These are phyloP conservation scores for Puntigrus tetrazona DNA, from an alignment of 2,113 vertebrate species.

Conservation along the genomic window DNA sequence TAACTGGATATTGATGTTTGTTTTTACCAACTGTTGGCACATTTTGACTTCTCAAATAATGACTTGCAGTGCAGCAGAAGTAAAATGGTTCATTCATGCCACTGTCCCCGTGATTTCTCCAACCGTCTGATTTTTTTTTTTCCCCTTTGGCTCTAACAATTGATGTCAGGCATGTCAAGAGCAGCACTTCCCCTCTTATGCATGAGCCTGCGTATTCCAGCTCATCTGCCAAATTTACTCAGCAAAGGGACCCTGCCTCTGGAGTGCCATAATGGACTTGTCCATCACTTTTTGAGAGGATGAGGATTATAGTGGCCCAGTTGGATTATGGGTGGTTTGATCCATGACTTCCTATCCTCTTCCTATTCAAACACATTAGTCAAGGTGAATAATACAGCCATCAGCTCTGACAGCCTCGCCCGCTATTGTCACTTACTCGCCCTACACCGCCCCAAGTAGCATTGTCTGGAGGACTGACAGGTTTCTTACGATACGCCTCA, in stretches of 20 bases:
- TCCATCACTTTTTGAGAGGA: slow-evolving; percentile 45
- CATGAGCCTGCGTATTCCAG: neutral
- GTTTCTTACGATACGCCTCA: slow-evolving; percentile 64
- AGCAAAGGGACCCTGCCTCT: slow-evolving; percentile 57
- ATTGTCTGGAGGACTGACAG: slow-evolving; percentile 74
- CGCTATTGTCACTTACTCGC: slow-evolving; percentile 53
- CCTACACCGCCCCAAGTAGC: slow-evolving; percentile 58
- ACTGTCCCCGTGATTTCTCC: slow-evolving; percentile 5
- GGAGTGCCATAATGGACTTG: slow-evolving; percentile 61
- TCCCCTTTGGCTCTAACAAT: slow-evolving; percentile 42
- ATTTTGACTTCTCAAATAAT: neutral
- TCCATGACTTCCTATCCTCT: slow-evolving; percentile 57
- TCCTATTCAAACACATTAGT: slow-evolving; percentile 64
- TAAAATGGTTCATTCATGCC: neutral
- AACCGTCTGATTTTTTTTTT: neutral
- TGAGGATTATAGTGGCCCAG: slow-evolving; percentile 42
- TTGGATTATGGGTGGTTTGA: slow-evolving; percentile 60
- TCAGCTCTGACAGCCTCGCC: slow-evolving; percentile 67
- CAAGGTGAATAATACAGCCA: slow-evolving; percentile 71
- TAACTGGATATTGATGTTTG: neutral
- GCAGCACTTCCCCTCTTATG: slow-evolving; percentile 28
- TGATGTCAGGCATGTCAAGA: slow-evolving; percentile 61
- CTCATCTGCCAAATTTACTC: slow-evolving; percentile 61
- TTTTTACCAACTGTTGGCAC: neutral
- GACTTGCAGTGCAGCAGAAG: neutral